A percentile compares a stretch with the other conserved stretches of the same genome.
phyloP scores from a whole-genome alignment of 2,113 vertebrate species.

The Chlamydotis undulata region DNA sequence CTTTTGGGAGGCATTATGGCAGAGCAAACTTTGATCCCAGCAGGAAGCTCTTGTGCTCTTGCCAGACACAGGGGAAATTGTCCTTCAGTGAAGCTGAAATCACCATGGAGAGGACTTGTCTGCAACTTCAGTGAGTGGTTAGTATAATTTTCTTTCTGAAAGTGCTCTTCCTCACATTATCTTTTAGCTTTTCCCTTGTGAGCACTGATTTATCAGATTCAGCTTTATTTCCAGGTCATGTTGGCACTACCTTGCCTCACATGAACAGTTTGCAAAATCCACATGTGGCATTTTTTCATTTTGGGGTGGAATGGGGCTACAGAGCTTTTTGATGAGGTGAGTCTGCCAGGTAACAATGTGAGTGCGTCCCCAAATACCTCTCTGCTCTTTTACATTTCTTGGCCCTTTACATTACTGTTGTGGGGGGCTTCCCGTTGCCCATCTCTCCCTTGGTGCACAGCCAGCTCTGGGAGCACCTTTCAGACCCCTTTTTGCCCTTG shows the following conservation, averaged over 20 bases:
- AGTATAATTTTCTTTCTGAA: neutral
- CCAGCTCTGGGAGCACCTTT: neutral
- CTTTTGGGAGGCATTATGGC: neutral
- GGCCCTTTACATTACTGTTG: neutral
- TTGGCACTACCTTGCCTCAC: neutral
- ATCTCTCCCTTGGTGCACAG: neutral
- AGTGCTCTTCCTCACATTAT: neutral
- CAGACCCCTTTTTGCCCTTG: neutral
- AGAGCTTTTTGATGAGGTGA: neutral
- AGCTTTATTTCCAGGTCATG: neutral
- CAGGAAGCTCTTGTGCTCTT: neutral
- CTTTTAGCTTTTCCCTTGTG: neutral
- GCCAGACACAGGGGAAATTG: neutral
- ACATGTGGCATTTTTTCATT: fast-evolving
- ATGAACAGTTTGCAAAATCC: neutral
- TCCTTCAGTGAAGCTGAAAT: neutral
- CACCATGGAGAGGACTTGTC: neutral
- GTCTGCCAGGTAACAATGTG: neutral
- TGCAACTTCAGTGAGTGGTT: neutral
- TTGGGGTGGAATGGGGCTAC: neutral
- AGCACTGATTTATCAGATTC: neutral
- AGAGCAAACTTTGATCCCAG: neutral
- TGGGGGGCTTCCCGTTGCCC: neutral
- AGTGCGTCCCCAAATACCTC: neutral
- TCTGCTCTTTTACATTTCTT: neutral